These are phyloP conservation scores for Scaptomyza cyrtandrae DNA, from an alignment of 2,888 invertebrate species.

Conservation along the genomic window DNA sequence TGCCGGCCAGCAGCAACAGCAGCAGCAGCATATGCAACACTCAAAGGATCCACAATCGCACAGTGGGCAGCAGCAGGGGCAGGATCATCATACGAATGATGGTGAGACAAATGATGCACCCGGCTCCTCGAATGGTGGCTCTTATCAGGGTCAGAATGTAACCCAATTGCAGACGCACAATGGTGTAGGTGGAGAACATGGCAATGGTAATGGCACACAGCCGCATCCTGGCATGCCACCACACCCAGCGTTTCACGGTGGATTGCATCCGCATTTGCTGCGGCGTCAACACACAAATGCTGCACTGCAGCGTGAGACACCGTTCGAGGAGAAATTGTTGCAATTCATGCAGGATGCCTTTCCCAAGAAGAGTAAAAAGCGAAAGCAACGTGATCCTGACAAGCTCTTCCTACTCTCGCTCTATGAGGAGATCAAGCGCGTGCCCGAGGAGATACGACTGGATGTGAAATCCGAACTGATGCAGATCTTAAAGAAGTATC, in stretches of 20 bases:
- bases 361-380: constrained; percentile 83
- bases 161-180: constrained; percentile 76
- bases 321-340: constrained; percentile 82
- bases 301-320: constrained; percentile 78
- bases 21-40: constrained; percentile 81
- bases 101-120: constrained; percentile 82
- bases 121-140: constrained; percentile 80
- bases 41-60: constrained; percentile 77
- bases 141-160: constrained; percentile 76
- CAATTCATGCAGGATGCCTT: constrained; percentile 84
- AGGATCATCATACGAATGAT: constrained; percentile 82
- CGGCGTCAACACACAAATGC: constrained; percentile 77
- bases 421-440: constrained; percentile 82
- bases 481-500: constrained; percentile 83
- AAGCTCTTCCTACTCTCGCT: constrained; percentile 82
- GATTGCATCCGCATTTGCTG: constrained; percentile 80
- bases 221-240: constrained; percentile 77
- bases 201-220: constrained; percentile 65
- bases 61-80: constrained; percentile 73
- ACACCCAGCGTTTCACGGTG: constrained; percentile 81
- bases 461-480: constrained; percentile 83
- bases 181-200: constrained; percentile 68
- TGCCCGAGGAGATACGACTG: constrained; percentile 82
- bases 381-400: constrained; percentile 83
- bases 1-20: constrained; percentile 82